phyloP scores from a whole-genome alignment of 2,113 vertebrate species.

The Scomber scombrus region DNA sequence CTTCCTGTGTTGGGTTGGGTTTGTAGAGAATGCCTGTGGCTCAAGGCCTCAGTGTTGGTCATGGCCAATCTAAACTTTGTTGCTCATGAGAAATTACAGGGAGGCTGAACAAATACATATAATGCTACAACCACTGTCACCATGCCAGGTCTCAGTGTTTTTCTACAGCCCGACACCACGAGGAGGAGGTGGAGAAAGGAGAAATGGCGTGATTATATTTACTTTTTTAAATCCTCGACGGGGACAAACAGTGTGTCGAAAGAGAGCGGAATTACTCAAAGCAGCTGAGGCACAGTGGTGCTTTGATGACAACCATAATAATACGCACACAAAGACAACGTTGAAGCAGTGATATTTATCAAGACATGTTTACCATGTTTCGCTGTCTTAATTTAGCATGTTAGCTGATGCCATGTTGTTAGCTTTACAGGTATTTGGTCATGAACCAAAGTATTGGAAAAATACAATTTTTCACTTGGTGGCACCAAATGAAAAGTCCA shows the following conservation, averaged over 20 bases:
- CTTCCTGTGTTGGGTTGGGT: conserved; percentile 75
- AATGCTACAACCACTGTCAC: conserved; percentile 40
- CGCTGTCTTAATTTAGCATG: too few relatives aligned
- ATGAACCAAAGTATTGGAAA: too few relatives aligned
- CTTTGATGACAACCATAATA: too few relatives aligned
- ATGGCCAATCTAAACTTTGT: conserved; percentile 76
- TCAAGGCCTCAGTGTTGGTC: conserved; percentile 62
- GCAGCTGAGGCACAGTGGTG: too few relatives aligned
- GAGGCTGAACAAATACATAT: conserved; percentile 52
- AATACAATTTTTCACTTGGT: too few relatives aligned
- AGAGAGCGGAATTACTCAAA: too few relatives aligned
- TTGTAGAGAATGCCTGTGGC: conserved; percentile 82
- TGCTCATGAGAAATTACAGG: conserved; percentile 64
- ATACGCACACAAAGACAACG: too few relatives aligned
- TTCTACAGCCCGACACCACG: conserved; percentile 22
- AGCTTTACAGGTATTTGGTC: too few relatives aligned
- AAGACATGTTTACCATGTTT: too few relatives aligned
- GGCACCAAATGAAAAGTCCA: too few relatives aligned
- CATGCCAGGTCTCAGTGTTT: conserved; percentile 31
- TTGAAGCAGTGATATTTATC: too few relatives aligned
- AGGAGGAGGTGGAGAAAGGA: background rate
- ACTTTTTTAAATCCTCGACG: background rate
- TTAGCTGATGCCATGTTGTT: too few relatives aligned
- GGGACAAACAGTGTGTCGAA: background rate
- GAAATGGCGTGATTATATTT: background rate